A percentile compares a stretch with the other conserved stretches of the same genome.
Conservation (phyloP, 2,888 invertebrate species). For the Melikaiella ostensackeni region DNA sequence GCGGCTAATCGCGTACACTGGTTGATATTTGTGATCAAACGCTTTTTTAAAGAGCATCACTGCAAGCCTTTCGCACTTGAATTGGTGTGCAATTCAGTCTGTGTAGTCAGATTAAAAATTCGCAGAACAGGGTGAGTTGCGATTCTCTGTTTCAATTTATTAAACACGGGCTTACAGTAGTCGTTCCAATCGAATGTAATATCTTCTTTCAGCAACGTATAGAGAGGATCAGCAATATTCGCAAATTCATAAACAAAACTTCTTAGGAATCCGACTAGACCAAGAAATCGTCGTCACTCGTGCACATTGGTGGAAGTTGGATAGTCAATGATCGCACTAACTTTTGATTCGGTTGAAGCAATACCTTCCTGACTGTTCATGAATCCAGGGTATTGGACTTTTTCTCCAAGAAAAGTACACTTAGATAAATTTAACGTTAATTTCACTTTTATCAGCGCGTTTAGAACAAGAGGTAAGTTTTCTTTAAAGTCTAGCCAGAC, state of each 20-base stretch:
- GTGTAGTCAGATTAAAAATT: too few relatives aligned
- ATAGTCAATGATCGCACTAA: not conserved
- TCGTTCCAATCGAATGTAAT: not conserved
- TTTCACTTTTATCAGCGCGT: too few relatives aligned
- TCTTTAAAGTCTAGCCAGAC: not conserved
- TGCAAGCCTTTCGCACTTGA: too few relatives aligned
- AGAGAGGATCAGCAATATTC: conserved; percentile 29
- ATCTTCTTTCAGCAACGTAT: not conserved
- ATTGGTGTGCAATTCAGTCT: not conserved
- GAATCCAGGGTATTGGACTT: not conserved
- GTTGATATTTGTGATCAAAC: too few relatives aligned
- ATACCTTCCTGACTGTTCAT: not conserved
- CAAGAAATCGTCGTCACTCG: not conserved
- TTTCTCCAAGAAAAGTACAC: not conserved
- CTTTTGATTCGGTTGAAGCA: not conserved
- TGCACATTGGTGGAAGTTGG: not conserved
- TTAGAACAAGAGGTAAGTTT: too few relatives aligned
- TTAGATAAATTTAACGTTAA: too few relatives aligned
- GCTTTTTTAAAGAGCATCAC: too few relatives aligned
- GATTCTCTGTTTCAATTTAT: conserved; percentile 48
- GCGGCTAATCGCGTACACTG: too few relatives aligned
- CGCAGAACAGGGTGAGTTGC: conserved; percentile 32
- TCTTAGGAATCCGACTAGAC: not conserved
- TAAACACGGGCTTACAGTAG: conserved; percentile 23
- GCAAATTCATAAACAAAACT: not conserved